Base-by-base conservation (phyloP, 2,797 vertebrate genomes). In the Arremon brunneinucha region DNA sequence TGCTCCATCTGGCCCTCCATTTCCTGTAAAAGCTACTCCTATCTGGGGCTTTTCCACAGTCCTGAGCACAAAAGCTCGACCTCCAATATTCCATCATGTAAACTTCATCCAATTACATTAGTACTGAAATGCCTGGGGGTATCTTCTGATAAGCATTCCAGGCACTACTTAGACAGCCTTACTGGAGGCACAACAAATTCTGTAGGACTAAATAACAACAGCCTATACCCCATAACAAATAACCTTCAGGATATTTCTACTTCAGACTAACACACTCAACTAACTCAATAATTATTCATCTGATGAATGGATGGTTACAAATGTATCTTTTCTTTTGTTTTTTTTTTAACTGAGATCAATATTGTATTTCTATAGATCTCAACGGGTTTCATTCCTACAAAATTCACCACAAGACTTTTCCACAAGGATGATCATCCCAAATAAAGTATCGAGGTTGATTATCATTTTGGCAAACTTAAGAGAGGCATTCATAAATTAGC, bases 1-100 rank as follows among this genome's bases (percentile, higher is more conserved):
- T 47, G 49, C 7, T 70, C 93, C 95, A 96, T 94, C 95, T 96
- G 95, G 68, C 93, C 53, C 74, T 80, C 88, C 39, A 44, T 89
- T 93, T 92, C 76, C 87, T 79, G 60, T 74, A 91, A 95, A 92
- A 95, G 70, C 93, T 74, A 34, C 78, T 34, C 26, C 12, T 71
- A 83, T 88, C 70, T 49, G n/a, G 14, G 20, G 67, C 50, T 74
- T 89, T 86, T 85, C 57, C 67, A 92, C 47, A 9, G 3, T 41
- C 24, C 71, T 2, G 16, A 63, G 49, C 56, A 74, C 50, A 68
- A 91, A 96, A 74, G n/a, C 59, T 43, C 62, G 19, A 21, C 77
- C 56, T 90, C 49, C 49, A 39, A 12, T 89, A 84, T 32, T 88
- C 71, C 55, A 74, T 46, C 76, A 62, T 4, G 59, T 20, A 70